Base-by-base conservation (phyloP, 2,797 vertebrate species). In the Neosalanx taihuensis region DNA sequence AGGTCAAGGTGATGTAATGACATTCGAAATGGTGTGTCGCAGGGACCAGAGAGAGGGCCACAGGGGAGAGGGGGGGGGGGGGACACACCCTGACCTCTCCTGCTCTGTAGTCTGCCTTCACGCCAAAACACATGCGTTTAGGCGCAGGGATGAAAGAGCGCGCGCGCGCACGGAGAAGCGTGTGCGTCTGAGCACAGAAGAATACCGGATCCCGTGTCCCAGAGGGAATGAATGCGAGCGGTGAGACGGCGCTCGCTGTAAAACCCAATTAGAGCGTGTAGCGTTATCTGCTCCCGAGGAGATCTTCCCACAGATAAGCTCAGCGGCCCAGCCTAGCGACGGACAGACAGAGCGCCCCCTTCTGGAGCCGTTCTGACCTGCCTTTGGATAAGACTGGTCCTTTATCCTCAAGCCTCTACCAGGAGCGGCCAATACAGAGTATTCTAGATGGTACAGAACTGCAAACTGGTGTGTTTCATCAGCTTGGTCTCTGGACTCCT, bases 201-300 rank as follows among this genome's bases (percentile, higher is more conserved):
- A 78, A 71, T 82, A 83, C 74, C 80, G 84, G 87, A 83, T 77
- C 61, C 81, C 72, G 65, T 57, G 81, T 89, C 91, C 88, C 89
- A 70, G 62, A 90, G 89, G 89, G 87, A 90, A 91, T 89, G 86
- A 86, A 88, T 84, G 83, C 87, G 79, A 83, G 86, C 77, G 83
- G 86, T 81, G 82, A 85, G 79, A 84, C 78, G 78, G 83, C 69
- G 81, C 77, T 75, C 79, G 81, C 85, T 85, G 86, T 88, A 89
- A 89, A 91, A 91, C 87, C 88, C 90, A 91, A 91, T 93, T 90
- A 92, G 89, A 76, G 85, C 80, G 75, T 37, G 83, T 53, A 78
- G 75, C 85, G 84, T 89, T 84, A 89, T 89, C 85, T 83, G 84
- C 75, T 83, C 71, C 37, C 64, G 69, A 37, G 30, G 72, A 86